These are phyloP conservation scores for Babyrousa celebensis DNA, from an alignment of 2,797 vertebrate genomes.

Conservation along the genomic window DNA sequence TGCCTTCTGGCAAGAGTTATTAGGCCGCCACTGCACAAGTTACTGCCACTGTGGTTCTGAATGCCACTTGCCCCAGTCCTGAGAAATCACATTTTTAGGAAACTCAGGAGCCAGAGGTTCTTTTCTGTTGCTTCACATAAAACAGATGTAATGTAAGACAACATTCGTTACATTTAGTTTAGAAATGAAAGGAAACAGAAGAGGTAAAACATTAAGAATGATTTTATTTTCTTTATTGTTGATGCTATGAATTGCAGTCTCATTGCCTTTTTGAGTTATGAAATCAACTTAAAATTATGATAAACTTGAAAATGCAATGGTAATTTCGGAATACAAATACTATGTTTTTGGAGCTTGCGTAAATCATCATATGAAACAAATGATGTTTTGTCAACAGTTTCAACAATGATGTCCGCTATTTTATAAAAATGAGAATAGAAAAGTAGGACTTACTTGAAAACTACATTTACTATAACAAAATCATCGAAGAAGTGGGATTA, in stretches of 20 bases:
- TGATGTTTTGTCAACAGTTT: neutral
- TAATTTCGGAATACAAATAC: neutral
- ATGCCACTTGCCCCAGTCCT: too few relatives aligned
- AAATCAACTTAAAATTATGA: neutral
- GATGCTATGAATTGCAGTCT: neutral
- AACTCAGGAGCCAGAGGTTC: neutral
- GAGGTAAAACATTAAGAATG: neutral
- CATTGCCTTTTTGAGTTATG: neutral
- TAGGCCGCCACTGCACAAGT: neutral
- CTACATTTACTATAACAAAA: neutral
- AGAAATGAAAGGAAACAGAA: neutral
- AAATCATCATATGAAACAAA: neutral
- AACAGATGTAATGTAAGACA: neutral
- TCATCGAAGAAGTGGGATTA: neutral
- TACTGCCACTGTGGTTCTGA: neutral
- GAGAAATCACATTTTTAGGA: neutral
- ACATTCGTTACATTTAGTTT: neutral
- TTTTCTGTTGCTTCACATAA: neutral
- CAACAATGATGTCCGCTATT: neutral
- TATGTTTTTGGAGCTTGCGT: neutral
- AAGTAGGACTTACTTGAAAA: neutral
- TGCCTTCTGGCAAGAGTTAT: too few relatives aligned
- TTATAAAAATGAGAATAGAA: neutral
- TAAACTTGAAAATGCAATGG: neutral
- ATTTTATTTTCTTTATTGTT: neutral